Evolutionary conservation across 2,113 vertebrate genomes (phyloP).

Genomic region (Heliornis fulica): DNA sequence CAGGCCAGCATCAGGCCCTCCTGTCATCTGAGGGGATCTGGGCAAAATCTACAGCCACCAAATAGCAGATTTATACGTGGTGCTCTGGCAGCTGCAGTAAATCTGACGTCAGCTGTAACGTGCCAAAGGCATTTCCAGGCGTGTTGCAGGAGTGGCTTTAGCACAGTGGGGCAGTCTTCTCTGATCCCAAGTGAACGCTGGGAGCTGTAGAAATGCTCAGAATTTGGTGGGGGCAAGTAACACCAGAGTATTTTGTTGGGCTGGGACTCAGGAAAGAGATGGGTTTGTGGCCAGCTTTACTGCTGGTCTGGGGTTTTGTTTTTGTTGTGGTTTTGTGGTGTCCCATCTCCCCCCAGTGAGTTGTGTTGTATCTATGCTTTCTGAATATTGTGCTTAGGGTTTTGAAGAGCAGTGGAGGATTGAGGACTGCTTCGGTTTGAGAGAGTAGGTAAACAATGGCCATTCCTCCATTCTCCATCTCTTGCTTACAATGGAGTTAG

Average conservation of each 20-base stretch:
- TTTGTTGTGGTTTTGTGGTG: neutral
- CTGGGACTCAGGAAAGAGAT: neutral
- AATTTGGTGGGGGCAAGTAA: neutral
- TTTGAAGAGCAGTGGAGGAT: neutral
- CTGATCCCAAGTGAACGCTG: neutral
- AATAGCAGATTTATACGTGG: neutral
- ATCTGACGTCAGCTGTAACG: neutral
- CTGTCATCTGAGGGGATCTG: neutral
- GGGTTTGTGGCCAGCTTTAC: neutral
- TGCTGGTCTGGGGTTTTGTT: neutral
- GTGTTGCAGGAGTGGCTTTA: neutral
- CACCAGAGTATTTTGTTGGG: neutral
- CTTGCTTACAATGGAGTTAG: neutral
- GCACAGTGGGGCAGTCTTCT: neutral
- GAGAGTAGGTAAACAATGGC: neutral
- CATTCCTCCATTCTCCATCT: neutral
- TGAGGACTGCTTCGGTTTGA: neutral
- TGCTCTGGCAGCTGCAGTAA: slow-evolving; percentile 1
- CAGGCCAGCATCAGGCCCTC: neutral
- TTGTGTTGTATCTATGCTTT: neutral
- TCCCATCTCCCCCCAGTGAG: fast-evolving
- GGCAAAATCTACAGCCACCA: neutral
- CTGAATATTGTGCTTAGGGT: neutral
- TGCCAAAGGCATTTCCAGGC: neutral
- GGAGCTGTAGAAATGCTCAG: neutral